Conservation (phyloP, 2,113 vertebrate species). For the rabbit (Oryctolagus cuniculus) region DNA sequence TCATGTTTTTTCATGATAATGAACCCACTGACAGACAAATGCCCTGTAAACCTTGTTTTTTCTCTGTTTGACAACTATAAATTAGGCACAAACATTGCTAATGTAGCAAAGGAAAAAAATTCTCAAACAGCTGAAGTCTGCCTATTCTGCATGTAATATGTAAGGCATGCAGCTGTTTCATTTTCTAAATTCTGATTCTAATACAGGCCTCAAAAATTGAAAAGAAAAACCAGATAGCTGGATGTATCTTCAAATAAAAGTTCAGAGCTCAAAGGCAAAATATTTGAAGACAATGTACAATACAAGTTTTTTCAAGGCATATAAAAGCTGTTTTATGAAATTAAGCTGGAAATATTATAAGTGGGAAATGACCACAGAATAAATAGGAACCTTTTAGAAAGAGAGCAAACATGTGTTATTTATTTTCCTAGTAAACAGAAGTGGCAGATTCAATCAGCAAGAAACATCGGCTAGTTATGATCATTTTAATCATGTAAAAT, state of each 20-base stretch:
- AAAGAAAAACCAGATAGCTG: constrained; percentile 63
- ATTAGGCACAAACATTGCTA: constrained; percentile 73
- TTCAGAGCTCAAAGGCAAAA: constrained; percentile 87
- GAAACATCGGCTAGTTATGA: constrained; percentile 97
- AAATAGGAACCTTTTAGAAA: constrained; percentile 91
- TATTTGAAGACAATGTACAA: constrained; percentile 89
- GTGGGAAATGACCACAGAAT: constrained; percentile 91
- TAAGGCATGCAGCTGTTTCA: constrained; percentile 85
- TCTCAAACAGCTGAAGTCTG: constrained; percentile 70
- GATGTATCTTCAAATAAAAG: constrained; percentile 87
- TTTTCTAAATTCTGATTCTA: constrained; percentile 82
- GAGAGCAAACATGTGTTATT: constrained; percentile 96
- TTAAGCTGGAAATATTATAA: constrained; percentile 91
- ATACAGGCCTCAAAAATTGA: constrained; percentile 38
- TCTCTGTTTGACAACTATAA: constrained; percentile 73
- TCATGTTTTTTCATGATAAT: constrained; percentile 32
- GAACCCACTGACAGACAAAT: constrained; percentile 36
- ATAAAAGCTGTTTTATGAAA: constrained; percentile 91
- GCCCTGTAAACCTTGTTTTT: constrained; percentile 61
- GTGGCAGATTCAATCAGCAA: constrained; percentile 99
- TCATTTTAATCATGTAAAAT: constrained; percentile 97
- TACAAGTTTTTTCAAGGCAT: constrained; percentile 85
- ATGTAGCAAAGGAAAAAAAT: constrained; percentile 57
- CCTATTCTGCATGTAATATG: constrained; percentile 58
- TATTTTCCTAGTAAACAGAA: constrained; percentile 98